Percentiles rank a stretch among this genome's conserved stretches.
Conservation (phyloP, 2,888 invertebrate species). For the Apamea epomidion region DNA sequence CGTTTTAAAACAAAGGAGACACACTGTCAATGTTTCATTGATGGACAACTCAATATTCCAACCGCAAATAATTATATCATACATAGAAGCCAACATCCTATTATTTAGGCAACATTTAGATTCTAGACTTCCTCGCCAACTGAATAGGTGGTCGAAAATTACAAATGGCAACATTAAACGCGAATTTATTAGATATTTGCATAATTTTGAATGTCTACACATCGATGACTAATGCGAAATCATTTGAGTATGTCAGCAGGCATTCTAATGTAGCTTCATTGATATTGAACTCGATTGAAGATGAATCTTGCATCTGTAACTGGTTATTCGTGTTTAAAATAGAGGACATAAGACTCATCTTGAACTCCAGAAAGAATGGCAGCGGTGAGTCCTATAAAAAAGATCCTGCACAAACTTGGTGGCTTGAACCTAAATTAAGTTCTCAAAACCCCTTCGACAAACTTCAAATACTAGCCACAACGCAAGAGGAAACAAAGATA, state of each 20-base stretch:
- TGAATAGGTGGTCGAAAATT: constrained; percentile 54
- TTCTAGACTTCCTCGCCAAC: constrained; percentile 62
- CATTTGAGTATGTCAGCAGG: constrained; percentile 38
- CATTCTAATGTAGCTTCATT: constrained; percentile 30
- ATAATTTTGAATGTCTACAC: constrained; percentile 61
- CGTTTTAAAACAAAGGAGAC: constrained; percentile 55
- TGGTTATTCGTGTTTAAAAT: constrained; percentile 4
- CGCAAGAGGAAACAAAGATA: constrained; percentile 22
- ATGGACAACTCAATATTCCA: constrained; percentile 59
- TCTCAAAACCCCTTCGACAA: not conserved
- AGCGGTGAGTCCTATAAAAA: not conserved
- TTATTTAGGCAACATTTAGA: constrained; percentile 62
- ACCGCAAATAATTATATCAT: constrained; percentile 60
- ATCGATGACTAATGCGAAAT: constrained; percentile 40
- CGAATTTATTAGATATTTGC: constrained; percentile 63
- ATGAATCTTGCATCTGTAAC: constrained; percentile 4
- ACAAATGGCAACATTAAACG: constrained; percentile 56
- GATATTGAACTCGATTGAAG: not conserved
- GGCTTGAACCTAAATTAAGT: not conserved
- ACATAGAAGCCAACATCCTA: constrained; percentile 34
- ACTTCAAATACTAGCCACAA: not conserved
- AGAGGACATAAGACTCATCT: not conserved
- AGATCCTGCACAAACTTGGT: not conserved
- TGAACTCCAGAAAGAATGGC: not conserved
- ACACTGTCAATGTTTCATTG: constrained; percentile 48